Evolutionary conservation across 2,888 invertebrate genomes (phyloP).

Genomic region (Metopia argyrocephala): DNA sequence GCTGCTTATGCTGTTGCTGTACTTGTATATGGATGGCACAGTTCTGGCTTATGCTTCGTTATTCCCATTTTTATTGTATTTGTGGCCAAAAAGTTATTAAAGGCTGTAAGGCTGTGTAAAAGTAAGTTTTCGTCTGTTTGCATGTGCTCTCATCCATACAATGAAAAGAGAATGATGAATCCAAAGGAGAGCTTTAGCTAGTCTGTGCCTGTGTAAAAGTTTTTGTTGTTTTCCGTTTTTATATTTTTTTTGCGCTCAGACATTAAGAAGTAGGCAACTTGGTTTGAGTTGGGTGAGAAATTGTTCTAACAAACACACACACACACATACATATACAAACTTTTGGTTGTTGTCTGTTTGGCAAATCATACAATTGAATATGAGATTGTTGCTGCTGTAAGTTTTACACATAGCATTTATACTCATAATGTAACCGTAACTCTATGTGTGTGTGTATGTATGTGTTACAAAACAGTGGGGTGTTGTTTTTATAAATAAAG

Average conservation of each 20-base stretch:
- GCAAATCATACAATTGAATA: too few species aligned
- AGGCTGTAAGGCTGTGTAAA: neutral
- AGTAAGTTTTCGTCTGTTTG: too few species aligned
- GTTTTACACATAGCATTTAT: neutral
- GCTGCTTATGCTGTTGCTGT: constrained; percentile 24
- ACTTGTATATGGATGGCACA: constrained; percentile 58
- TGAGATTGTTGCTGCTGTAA: constrained; percentile 36
- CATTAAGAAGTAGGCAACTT: constrained; percentile 44
- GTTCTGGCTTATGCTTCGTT: constrained; percentile 37
- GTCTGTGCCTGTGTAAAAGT: neutral
- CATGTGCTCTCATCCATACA: too few species aligned
- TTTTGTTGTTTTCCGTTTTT: neutral
- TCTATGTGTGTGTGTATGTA: too few species aligned
- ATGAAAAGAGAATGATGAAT: too few species aligned
- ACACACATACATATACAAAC: neutral
- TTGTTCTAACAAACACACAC: neutral
- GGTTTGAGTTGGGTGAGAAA: constrained; percentile 47
- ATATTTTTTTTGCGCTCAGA: constrained; percentile 11
- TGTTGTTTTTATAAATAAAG: constrained; percentile 24
- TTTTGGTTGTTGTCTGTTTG: constrained; percentile 12
- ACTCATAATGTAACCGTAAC: too few species aligned
- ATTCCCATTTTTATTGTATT: constrained; percentile 29
- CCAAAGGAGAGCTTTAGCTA: neutral
- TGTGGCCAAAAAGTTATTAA: constrained; percentile 43
- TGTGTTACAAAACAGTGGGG: constrained; percentile 27